Evolutionary conservation across 2,888 invertebrate species (phyloP).

Genomic region (Hydrotaea cyrtoneurina): DNA sequence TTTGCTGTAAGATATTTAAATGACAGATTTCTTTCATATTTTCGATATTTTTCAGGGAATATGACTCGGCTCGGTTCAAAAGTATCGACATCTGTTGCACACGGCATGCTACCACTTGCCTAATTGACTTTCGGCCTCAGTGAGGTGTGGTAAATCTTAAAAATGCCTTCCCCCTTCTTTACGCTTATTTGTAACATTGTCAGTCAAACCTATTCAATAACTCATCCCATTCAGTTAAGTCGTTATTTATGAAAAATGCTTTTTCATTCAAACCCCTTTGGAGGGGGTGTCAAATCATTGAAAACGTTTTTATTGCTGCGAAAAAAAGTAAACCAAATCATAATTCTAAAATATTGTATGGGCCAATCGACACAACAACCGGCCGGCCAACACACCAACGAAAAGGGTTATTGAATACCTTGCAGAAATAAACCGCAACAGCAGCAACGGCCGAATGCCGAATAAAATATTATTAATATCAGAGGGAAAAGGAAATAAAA

Average conservation of each 20-base stretch:
- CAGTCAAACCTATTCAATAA: too few species aligned
- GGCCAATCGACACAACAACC: conserved; percentile 37
- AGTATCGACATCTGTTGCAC: too few species aligned
- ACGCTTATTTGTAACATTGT: too few species aligned
- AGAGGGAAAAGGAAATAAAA: conserved; percentile 50
- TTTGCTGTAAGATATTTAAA: too few species aligned
- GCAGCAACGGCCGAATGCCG: background rate
- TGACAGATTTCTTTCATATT: too few species aligned
- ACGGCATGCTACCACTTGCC: too few species aligned
- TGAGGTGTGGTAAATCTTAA: too few species aligned
- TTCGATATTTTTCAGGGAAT: too few species aligned
- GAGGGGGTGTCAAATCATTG: conserved; percentile 46
- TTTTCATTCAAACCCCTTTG: conserved; percentile 63
- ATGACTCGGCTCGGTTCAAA: too few species aligned
- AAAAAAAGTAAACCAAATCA: conserved; percentile 20
- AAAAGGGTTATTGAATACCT: conserved; percentile 59
- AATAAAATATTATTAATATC: background rate
- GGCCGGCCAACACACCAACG: background rate
- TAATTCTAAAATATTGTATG: conserved; percentile 60
- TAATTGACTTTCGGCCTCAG: too few species aligned
- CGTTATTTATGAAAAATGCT: conserved; percentile 42
- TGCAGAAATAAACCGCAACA: conserved; percentile 15
- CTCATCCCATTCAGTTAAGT: background rate
- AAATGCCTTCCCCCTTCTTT: too few species aligned
- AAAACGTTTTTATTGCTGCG: conserved; percentile 58